Evolutionary conservation across 2,888 invertebrate genomes (phyloP), one percentile per base, ranked within the genome.

Genomic region (Abscondita cerata): DNA sequence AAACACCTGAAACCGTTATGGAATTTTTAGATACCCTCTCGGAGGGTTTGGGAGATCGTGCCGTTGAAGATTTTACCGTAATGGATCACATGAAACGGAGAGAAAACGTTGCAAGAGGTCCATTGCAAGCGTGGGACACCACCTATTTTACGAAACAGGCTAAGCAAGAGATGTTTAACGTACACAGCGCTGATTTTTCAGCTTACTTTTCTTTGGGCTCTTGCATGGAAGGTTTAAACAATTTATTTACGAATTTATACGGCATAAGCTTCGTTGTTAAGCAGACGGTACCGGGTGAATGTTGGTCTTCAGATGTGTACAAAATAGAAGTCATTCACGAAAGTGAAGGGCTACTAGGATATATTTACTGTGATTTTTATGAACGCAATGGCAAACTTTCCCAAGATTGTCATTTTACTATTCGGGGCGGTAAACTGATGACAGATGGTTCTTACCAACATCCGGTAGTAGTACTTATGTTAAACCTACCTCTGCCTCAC

Each of bases 341-440:
- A 72, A 83, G 80, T 0, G 92, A 95, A 75, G 93, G 93, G 0
- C 78, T 91, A 9, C 82, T 99, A 31, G 99, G 65, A 16, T 88
- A 94, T 75, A 96, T 99, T 72, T 99, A 98, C 81, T 97, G 98
- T 80, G 99, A 99, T 82, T 91, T 99, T 75, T 98, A 93, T 77
- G 94, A 95, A 80, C 83, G 97, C 53, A 82, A 85, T 18, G 91
- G 91, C n/a, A 99, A 99, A 81, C 93, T 95, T 3, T 91, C 93
- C 80, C 97, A 97, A 83, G 99, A 99, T 80, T 99, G 99, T 75
- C 99, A 99, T 81, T 99, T 97, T 82, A 99, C 99, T 0, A 97
- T 99, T 69, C 90, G 92, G 76, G 98, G 98, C 8, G 98, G 98
- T 4, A 91, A 93, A 78, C 79, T 85, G 60, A 78, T 92, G 61